Evolutionary conservation across 1,140 invertebrate genomes (phyloP), one percentile per base, ranked within the genome.

Genomic region (Drosophila erecta): DNA sequence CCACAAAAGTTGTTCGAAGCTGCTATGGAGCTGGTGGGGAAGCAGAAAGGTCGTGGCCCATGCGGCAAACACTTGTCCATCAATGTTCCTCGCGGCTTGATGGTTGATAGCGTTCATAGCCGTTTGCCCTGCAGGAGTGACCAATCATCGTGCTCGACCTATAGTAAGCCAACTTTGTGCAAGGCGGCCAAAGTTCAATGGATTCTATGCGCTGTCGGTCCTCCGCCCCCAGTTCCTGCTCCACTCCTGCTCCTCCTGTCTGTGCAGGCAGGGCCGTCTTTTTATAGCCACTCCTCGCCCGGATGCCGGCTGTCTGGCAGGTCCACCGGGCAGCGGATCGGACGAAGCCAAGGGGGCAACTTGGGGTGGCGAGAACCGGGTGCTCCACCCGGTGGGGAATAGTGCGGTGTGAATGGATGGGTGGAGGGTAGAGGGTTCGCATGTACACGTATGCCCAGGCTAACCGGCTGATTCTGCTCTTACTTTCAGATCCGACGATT

Each of bases 171-270:
- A 35, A 49, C 30, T 75, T 46, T 38, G 50, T 72, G 65, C 79
- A 78, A 79, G 67, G 80, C 70, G 70, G 75, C 55, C 83, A 87
- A 86, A 86, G 83, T 86, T 86, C 83, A 86, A 87, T 86, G 83
- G 65, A 86, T 86, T 81, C 41, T 35, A 59, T 54, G 20, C 51
- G 75, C 62, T 30, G 58, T 10, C 38, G 11, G 24, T 14, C 40
- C 54, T 59, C 61, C 15, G 37, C 44, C 33, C 20, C 40, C 15
- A 1, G n/a, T 40, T n/a, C n/a, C 30, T 30, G 30, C 14, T 15
- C 40, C n/a, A 6, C 24, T 20, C 15, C 20, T 17, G 27, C 15
- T 24, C 22, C 57, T 71, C 53, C 54, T 69, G 81, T 66, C 24
- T 8, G 27, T 30, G 27, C 77, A 78, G 73, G 71, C n/a, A n/a